Evolutionary conservation across 2,888 invertebrate species (phyloP).

Genomic region (Hemicrepidius hirtus): DNA sequence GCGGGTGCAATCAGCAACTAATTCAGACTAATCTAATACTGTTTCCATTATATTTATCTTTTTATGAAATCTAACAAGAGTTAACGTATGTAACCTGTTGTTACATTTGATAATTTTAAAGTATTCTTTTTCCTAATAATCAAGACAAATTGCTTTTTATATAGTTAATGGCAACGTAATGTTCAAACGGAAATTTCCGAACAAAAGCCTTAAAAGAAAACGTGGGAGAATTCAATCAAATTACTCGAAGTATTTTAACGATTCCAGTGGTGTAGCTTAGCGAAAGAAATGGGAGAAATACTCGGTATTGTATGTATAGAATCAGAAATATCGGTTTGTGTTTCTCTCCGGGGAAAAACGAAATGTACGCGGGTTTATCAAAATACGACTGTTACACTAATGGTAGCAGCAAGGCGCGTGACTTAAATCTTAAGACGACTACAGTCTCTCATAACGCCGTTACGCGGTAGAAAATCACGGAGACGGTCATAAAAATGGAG

Average conservation of each 20-base stretch:
- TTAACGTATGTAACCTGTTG: too few relatives aligned
- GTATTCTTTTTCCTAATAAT: neutral
- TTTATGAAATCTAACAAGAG: too few relatives aligned
- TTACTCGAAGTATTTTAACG: neutral
- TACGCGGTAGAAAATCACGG: slow-evolving; percentile 46
- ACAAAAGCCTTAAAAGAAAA: neutral
- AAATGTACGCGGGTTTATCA: slow-evolving; percentile 24
- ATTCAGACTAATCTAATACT: too few relatives aligned
- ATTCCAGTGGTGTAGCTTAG: neutral
- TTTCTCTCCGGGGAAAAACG: slow-evolving; percentile 9
- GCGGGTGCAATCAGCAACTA: too few relatives aligned
- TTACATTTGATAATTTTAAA: too few relatives aligned
- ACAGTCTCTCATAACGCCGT: slow-evolving; percentile 39
- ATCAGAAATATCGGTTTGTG: slow-evolving; percentile 6
- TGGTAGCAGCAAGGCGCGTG: slow-evolving; percentile 36
- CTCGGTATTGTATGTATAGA: neutral
- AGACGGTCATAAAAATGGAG: slow-evolving; percentile 46
- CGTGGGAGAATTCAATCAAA: neutral
- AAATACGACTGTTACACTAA: slow-evolving; percentile 33
- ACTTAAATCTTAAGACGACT: slow-evolving; percentile 31
- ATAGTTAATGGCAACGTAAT: too few relatives aligned
- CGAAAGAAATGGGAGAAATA: neutral
- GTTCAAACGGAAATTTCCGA: too few relatives aligned
- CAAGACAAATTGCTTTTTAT: neutral
- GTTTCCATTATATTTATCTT: too few relatives aligned